Evolutionary conservation across 1,140 invertebrate species (phyloP).

Genomic region (Cecropterus lyciades): DNA sequence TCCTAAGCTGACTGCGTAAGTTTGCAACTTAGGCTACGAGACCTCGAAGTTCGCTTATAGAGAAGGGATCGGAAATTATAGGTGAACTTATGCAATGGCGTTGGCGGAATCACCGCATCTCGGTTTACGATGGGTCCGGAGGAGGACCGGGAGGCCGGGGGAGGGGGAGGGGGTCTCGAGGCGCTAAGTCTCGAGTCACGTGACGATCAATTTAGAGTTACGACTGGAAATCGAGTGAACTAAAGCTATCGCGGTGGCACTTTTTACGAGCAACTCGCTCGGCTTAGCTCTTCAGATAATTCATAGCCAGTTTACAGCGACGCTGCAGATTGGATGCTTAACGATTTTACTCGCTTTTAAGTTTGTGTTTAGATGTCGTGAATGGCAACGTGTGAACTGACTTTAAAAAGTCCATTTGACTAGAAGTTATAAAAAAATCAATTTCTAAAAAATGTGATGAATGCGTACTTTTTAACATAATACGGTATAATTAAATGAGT

Average conservation of each 20-base stretch:
- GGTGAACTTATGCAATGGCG: constrained; percentile 57
- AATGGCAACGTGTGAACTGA: not conserved
- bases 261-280: constrained; percentile 43
- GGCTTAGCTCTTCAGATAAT: constrained; percentile 32
- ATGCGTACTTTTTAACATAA: too few species aligned
- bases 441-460: too few species aligned
- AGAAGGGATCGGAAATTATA: constrained; percentile 54
- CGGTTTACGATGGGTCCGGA: constrained; percentile 34
- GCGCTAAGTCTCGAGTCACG: constrained; percentile 47
- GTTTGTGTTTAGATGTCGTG: not conserved
- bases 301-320: constrained; percentile 35
- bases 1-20: constrained; percentile 32
- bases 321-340: constrained; percentile 25
- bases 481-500: too few species aligned
- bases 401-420: not conserved
- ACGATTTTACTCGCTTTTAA: constrained; percentile 5
- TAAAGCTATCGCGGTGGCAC: constrained; percentile 45
- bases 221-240: constrained; percentile 47
- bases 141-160: not conserved
- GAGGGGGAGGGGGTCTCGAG: constrained; percentile 29
- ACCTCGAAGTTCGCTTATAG: constrained; percentile 40
- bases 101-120: constrained; percentile 37
- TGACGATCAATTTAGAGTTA: constrained; percentile 61
- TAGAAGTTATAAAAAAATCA: too few species aligned
- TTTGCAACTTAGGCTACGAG: constrained; percentile 34